phyloP scores from a whole-genome alignment of 2,113 vertebrate genomes.

The human (Homo sapiens) region DNA sequence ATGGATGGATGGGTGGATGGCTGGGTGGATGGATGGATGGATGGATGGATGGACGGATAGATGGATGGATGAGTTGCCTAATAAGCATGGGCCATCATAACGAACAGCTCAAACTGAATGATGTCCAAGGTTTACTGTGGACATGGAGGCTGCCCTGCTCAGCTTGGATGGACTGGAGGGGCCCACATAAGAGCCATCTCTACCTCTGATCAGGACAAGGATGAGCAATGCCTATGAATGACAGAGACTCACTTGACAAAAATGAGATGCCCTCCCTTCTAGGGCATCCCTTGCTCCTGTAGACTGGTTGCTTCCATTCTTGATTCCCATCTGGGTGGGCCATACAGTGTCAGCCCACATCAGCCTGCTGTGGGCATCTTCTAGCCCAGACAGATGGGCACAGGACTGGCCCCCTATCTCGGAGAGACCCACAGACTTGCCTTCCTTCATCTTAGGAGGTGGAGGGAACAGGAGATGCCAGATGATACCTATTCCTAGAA shows the following conservation, averaged over 20 bases:
- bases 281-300: neutral
- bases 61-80: neutral
- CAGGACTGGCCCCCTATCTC: neutral
- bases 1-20: no score
- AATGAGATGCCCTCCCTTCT: neutral
- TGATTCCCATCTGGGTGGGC: neutral
- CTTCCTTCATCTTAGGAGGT: neutral
- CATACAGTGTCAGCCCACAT: fast-evolving
- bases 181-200: neutral
- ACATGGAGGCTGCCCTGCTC: neutral
- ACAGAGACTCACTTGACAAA: neutral
- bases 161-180: neutral
- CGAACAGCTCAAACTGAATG: neutral
- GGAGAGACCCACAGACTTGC: neutral
- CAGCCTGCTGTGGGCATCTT: neutral
- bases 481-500: neutral
- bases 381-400: neutral
- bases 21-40: no score
- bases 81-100: no score
- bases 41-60: no score
- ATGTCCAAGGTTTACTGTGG: neutral
- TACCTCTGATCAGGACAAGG: no score
- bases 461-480: neutral
- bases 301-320: neutral
- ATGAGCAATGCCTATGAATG: neutral